Evolutionary conservation across 37 sponge, comb jelly and placozoan species (phyloP).

Genomic region (Spongilla lacustris): DNA sequence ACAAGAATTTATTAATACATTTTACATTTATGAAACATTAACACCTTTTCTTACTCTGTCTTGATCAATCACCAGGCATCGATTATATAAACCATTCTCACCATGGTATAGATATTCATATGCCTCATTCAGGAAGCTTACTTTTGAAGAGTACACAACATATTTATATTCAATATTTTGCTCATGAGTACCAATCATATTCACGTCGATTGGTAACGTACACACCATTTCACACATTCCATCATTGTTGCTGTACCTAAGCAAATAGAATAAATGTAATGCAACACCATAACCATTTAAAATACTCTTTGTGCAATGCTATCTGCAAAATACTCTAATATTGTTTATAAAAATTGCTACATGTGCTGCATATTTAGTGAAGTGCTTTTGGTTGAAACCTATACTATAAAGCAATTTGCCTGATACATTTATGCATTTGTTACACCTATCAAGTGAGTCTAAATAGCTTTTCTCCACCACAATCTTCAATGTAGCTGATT

Average conservation of each 20-base stretch:
- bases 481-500: too few species aligned
- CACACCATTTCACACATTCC: background rate
- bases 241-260: background rate
- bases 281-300: too few species aligned
- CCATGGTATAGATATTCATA: background rate
- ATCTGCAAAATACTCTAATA: too few species aligned
- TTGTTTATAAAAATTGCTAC: too few species aligned
- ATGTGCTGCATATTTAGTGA: too few species aligned
- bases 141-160: background rate
- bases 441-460: too few species aligned
- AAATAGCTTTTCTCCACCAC: too few species aligned
- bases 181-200: background rate
- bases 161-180: background rate
- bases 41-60: background rate
- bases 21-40: background rate
- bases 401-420: too few species aligned
- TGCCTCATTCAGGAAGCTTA: background rate
- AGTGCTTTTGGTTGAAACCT: too few species aligned
- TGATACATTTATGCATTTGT: too few species aligned
- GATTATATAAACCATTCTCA: background rate
- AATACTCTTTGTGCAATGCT: too few species aligned
- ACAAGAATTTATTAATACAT: background rate
- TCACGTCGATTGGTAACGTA: background rate
- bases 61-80: background rate
- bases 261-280: background rate